Conservation (phyloP, 2,113 vertebrate species). For the Onychostruthus taczanowskii region DNA sequence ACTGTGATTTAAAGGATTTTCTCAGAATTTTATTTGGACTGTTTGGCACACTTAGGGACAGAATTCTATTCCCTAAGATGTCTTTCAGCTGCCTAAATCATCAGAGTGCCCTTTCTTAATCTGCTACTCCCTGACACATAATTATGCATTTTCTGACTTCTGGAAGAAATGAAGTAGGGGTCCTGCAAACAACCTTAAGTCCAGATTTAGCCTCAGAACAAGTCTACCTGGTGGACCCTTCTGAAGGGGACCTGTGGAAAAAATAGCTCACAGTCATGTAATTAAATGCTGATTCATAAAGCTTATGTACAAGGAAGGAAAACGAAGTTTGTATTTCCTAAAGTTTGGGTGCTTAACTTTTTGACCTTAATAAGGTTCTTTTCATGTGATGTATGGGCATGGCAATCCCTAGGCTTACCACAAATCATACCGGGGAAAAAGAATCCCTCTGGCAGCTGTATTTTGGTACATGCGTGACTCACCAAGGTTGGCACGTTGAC, state of each 20-base stretch:
- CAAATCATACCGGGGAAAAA: neutral
- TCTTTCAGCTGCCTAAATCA: slow-evolving; percentile 19
- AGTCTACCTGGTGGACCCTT: neutral
- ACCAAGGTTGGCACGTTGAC: neutral
- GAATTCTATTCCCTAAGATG: neutral
- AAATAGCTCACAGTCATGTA: neutral
- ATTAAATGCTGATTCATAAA: slow-evolving; percentile 40
- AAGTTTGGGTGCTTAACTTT: slow-evolving; percentile 33
- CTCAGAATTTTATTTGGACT: neutral
- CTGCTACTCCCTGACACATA: slow-evolving; percentile 8
- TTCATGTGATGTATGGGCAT: neutral
- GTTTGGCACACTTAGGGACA: neutral
- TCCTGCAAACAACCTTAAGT: neutral
- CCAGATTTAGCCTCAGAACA: neutral
- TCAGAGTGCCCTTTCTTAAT: neutral
- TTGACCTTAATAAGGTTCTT: slow-evolving; percentile 36
- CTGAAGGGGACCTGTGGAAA: slow-evolving; percentile 8
- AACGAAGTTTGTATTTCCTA: neutral
- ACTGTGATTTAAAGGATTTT: neutral
- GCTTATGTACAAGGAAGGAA: slow-evolving; percentile 21
- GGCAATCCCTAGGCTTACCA: neutral
- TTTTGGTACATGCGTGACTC: neutral
- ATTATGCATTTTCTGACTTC: slow-evolving; percentile 7
- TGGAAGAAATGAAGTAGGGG: slow-evolving; percentile 13
- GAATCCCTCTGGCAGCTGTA: neutral